Conservation (phyloP, 2,113 vertebrate genomes). For the Salvelinus alpinus region DNA sequence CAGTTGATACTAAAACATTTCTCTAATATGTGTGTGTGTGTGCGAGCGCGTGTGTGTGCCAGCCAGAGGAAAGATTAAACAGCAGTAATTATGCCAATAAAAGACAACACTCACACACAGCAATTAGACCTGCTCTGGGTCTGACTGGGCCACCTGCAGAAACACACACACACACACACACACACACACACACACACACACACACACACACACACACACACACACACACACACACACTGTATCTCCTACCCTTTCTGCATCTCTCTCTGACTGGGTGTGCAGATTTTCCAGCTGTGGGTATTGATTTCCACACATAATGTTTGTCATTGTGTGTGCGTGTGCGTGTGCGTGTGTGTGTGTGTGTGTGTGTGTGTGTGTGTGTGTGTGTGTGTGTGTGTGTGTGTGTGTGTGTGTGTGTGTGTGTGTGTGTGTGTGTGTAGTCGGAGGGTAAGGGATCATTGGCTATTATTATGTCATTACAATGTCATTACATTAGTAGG, state of each 20-base stretch:
- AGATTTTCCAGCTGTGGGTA: background rate
- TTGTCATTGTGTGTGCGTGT: background rate
- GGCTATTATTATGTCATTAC: too few species aligned
- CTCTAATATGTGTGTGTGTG: too few species aligned
- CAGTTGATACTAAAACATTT: too few species aligned
- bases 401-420: too few species aligned
- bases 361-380: background rate
- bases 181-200: background rate
- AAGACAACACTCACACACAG: too few species aligned
- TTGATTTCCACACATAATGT: background rate
- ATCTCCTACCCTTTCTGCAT: background rate
- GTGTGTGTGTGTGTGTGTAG: constrained; percentile 4
- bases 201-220: too few species aligned
- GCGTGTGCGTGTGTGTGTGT: background rate
- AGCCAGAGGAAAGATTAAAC: too few species aligned
- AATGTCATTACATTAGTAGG: too few species aligned
- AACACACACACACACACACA: background rate
- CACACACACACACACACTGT: background rate
- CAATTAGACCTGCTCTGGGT: too few species aligned
- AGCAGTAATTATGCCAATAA: too few species aligned
- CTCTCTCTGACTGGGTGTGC: background rate
- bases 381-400: background rate
- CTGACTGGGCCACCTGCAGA: too few species aligned
- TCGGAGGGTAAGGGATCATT: background rate
- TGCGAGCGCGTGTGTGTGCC: too few species aligned